Conservation (phyloP, 2,888 invertebrate genomes). For the Serripes groenlandicus region DNA sequence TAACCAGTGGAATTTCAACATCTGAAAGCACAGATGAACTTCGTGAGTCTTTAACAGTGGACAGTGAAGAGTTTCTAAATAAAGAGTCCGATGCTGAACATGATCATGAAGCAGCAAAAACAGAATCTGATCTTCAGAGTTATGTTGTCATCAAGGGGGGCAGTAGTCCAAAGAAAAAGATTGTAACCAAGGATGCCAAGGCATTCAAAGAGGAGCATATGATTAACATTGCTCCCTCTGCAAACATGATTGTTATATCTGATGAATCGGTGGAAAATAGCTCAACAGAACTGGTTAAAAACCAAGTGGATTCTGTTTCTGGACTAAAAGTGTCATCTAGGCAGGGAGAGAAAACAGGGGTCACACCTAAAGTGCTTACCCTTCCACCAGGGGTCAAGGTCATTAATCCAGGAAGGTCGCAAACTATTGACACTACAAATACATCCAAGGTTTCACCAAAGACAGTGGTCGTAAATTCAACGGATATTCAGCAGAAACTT, state of each 20-base stretch:
- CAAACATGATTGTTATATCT: constrained; percentile 3
- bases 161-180: background rate
- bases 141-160: no score
- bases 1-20: background rate
- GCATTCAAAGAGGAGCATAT: background rate
- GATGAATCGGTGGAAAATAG: background rate
- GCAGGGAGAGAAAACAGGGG: background rate
- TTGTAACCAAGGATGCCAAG: background rate
- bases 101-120: background rate
- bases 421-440: background rate
- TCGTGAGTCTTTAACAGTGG: background rate
- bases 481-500: background rate
- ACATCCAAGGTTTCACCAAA: background rate
- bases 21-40: background rate
- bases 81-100: no score
- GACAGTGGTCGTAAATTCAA: background rate
- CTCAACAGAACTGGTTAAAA: background rate
- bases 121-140: background rate
- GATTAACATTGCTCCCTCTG: background rate
- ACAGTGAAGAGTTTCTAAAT: background rate
- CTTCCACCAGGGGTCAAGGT: background rate
- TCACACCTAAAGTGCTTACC: background rate
- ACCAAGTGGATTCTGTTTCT: background rate
- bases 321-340: background rate
- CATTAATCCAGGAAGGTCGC: background rate